Conservation (phyloP, 2,113 vertebrate genomes). For the Epinephelus cyanopodus region DNA sequence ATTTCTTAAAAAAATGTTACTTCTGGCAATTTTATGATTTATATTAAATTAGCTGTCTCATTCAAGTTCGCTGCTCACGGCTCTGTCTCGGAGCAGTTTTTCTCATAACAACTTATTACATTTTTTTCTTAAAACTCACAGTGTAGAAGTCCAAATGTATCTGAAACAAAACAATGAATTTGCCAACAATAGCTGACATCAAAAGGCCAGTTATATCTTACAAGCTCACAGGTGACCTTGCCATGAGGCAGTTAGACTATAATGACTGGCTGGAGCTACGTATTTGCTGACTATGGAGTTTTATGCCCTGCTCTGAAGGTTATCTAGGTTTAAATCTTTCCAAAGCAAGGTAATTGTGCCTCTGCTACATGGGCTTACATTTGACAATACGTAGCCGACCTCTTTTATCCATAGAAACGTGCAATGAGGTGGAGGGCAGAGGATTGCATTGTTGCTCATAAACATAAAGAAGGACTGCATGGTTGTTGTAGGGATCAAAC, state of each 20-base stretch:
- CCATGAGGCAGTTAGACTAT: neutral
- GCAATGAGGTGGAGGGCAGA: neutral
- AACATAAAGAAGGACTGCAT: neutral
- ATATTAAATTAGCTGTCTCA: neutral
- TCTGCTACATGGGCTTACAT: neutral
- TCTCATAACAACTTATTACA: neutral
- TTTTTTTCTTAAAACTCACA: neutral
- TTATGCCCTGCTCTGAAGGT: conserved; percentile 19
- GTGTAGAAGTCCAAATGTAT: neutral
- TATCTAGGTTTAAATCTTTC: conserved; percentile 4
- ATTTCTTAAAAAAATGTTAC: neutral
- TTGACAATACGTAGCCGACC: neutral
- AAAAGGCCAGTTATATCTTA: neutral
- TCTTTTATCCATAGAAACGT: neutral
- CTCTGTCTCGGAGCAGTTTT: neutral
- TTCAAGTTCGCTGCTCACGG: neutral
- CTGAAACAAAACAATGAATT: neutral
- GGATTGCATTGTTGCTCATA: neutral
- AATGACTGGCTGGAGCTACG: conserved; percentile 1
- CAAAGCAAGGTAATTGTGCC: neutral
- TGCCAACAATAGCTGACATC: neutral
- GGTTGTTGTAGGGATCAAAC: neutral
- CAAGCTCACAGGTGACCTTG: conserved; percentile 14
- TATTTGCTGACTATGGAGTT: conserved; percentile 15
- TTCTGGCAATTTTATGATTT: neutral